These are phyloP conservation scores for Polydesmus complanatus DNA, from an alignment of 2,888 invertebrate species.

Conservation along the genomic window DNA sequence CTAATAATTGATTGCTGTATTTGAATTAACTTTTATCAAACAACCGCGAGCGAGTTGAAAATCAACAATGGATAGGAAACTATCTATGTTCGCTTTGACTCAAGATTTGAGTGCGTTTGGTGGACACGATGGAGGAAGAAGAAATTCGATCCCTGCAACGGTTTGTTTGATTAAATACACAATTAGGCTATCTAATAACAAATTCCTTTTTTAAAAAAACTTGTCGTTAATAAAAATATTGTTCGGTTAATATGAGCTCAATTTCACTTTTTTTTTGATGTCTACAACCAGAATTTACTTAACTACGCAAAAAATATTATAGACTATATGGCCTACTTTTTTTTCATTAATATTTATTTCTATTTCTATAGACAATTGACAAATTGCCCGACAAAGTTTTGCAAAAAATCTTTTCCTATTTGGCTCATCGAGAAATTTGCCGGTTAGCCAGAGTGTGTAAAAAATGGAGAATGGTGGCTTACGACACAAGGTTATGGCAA, in stretches of 20 bases:
- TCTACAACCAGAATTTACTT: no score
- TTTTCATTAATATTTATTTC: background rate
- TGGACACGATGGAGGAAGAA: slow-evolving; percentile 3
- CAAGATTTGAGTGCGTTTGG: slow-evolving; percentile 21
- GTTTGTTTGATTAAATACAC: slow-evolving; percentile 1
- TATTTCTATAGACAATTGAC: slow-evolving; percentile 61
- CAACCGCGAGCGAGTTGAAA: no score
- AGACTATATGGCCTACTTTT: no score
- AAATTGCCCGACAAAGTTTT: slow-evolving; percentile 95
- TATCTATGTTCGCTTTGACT: slow-evolving; percentile 23
- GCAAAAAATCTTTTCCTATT: slow-evolving; percentile 81
- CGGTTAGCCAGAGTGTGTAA: slow-evolving; percentile 86
- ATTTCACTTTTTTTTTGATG: no score
- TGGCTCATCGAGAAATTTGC: slow-evolving; percentile 85
- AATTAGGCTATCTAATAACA: no score
- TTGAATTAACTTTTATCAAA: no score
- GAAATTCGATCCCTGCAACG: background rate
- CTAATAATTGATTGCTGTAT: no score
- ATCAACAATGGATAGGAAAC: slow-evolving; percentile 19
- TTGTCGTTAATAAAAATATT: no score
- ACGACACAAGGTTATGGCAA: slow-evolving; percentile 89
- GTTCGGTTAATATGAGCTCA: no score
- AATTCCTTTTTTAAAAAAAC: no score
- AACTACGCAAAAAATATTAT: no score
- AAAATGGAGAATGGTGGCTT: slow-evolving; percentile 89